Base-by-base conservation (phyloP, 2,888 invertebrate genomes). In the Amphipoea oculea region DNA sequence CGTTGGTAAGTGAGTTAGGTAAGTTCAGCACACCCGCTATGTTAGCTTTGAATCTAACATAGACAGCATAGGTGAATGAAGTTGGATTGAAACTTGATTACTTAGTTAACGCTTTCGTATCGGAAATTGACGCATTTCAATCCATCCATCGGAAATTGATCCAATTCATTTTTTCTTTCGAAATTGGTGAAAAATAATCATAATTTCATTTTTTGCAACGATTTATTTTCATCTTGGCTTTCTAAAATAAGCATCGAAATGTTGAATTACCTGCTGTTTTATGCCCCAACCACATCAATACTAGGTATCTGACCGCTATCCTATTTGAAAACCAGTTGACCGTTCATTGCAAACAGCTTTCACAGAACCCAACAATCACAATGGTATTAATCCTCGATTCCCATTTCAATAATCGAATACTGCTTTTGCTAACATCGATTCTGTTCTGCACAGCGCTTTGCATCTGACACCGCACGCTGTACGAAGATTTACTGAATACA, bases 401-500 rank as follows among this genome's bases (percentile, higher is more conserved):
- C 84, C 84, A 86, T 90, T 90, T 85, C 89, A 88, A 91, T 91
- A 91, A 91, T 90, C 85, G 88, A 89, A 87, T 87, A 85, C 83
- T 87, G 91, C 87, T 89, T 90, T 90, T 79, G 80, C 87, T 88
- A 89, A 88, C 88, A 86, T 86, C 83, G 82, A 85, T 89, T 86
- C 77, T 82, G 85, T 81, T 78, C 72, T 81, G 81, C 85, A 85
- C 72, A 87, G 76, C 86, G 88, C 86, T 91, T 90, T 92, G 92
- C 91, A 88, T 86, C 89, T 92, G 92, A 92, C 91, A 92, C 88
- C 89, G 84, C 76, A 76, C 85, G 85, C 83, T 91, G 82, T 90
- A 89, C 85, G 88, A 92, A 90, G 90, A 92, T 93, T 92, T 92
- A 92, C 88, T 88, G 91, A 92, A 90, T 88, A 89, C 89, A 85